Percentiles rank a stretch among this genome's conserved stretches.
phyloP scores from a whole-genome alignment of 2,888 invertebrate genomes.

The Drosophila nr. perissopoda region DNA sequence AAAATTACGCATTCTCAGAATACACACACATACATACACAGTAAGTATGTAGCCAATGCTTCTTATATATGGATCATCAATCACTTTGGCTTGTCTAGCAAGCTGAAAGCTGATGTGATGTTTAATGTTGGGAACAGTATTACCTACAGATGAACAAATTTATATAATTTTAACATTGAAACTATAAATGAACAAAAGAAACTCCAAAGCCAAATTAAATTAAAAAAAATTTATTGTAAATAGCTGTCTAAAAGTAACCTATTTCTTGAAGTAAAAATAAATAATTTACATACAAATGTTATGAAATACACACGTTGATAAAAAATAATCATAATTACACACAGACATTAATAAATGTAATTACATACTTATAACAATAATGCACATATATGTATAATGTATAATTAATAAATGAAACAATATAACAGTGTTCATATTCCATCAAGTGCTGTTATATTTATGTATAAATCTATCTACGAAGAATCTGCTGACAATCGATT shows the following conservation, averaged over 20 bases:
- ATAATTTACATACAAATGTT: constrained; percentile 38
- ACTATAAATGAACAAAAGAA: neutral
- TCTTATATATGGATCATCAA: neutral
- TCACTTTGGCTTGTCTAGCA: neutral
- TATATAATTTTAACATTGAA: neutral
- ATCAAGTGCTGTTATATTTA: constrained; percentile 14
- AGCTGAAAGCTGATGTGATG: neutral
- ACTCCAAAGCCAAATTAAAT: neutral
- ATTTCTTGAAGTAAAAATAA: constrained; percentile 31
- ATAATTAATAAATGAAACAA: constrained; percentile 26
- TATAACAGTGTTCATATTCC: constrained; percentile 18
- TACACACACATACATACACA: constrained; percentile 6
- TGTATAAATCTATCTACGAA: constrained; percentile 13
- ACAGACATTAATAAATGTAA: constrained; percentile 7
- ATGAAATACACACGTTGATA: constrained; percentile 26
- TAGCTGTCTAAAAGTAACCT: constrained; percentile 24
- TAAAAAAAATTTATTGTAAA: constrained; percentile 43
- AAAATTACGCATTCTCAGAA: constrained; percentile 9
- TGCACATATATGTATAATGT: constrained; percentile 29
- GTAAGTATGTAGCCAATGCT: neutral
- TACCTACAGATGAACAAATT: neutral
- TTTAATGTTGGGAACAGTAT: neutral
- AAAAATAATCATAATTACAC: constrained; percentile 27
- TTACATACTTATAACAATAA: constrained; percentile 37
- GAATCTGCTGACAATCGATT: constrained; percentile 15